Percentiles rank a stretch among this genome's conserved stretches.
Evolutionary conservation across 2,888 invertebrate species (phyloP).

Genomic region (Drosophila fungiperda): DNA sequence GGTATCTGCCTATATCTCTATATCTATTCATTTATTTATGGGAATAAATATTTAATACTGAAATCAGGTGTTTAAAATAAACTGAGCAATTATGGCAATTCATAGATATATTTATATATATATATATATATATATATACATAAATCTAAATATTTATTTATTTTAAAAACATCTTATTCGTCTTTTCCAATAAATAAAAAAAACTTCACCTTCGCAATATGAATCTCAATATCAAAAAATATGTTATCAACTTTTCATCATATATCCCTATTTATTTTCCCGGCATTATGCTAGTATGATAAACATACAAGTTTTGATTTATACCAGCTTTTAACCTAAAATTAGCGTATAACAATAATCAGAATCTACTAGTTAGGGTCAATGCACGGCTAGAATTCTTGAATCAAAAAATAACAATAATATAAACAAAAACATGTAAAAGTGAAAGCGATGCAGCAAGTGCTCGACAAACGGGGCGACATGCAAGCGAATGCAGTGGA

Average conservation of each 20-base stretch:
- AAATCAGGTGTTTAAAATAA: not conserved
- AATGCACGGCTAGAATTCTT: constrained; percentile 37
- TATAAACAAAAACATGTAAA: constrained; percentile 43
- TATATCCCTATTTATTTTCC: not conserved
- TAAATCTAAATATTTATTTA: not conserved
- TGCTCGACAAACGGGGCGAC: constrained; percentile 54
- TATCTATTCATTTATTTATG: not conserved
- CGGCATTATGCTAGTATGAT: not conserved
- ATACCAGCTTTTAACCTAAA: not conserved
- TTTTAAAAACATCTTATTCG: not conserved
- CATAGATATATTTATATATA: not conserved
- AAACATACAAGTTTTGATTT: not conserved
- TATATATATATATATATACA: not conserved
- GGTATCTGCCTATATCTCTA: not conserved
- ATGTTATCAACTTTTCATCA: not conserved
- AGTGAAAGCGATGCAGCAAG: constrained; percentile 69
- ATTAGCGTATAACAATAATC: not conserved
- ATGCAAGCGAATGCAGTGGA: constrained; percentile 72
- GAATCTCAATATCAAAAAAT: not conserved
- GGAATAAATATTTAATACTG: not conserved
- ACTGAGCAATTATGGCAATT: not conserved
- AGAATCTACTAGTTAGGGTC: constrained; percentile 23
- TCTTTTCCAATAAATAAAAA: not conserved
- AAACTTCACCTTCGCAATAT: not conserved
- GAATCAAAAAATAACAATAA: constrained; percentile 8